Base-by-base conservation (phyloP, 1,140 invertebrate genomes). In the Bombus superbus region DNA sequence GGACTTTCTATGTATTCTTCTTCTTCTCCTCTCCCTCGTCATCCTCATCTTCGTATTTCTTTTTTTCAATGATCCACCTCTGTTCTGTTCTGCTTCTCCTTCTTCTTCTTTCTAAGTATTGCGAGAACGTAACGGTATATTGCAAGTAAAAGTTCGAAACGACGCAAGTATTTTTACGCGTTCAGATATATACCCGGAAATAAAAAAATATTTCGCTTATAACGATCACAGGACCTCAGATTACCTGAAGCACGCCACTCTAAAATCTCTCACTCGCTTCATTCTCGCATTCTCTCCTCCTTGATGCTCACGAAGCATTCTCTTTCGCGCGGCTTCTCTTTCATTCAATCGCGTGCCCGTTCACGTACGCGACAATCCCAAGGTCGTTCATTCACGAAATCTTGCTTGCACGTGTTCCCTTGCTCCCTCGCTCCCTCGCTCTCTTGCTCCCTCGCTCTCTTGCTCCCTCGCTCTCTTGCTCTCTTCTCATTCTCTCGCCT, bases 191-290 rank as follows among this genome's bases (percentile, higher is more conserved):
- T 78, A 94, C 93, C 93, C 93, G 92, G 94, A 95, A 95, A 95
- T 95, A 95, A 95, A 95, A 95, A 95, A 95, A 95, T 95, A 95
- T 95, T 95, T 95, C 93, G 94, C 94, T 95, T 95, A 95, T 95
- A 95, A 95, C 94, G 94, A 95, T 95, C 95, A 95, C 95, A 95
- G 95, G 94, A 95, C 95, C 95, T 95, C 94, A 95, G 94, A 95
- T 95, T 94, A 95, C 92, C 93, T 94, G 94, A 95, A 94, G 92
- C 94, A 93, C 92, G 92, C 93, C 92, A 92, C 72, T 93, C 92
- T 93, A 92, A 93, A 91, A 86, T 90, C 86, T 92, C 85, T 88
- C 89, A 78, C 69, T 80, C 87, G 64, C 83, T 47, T 69, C 66
- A 69, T 83, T 81, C 72, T 89, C 71, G 42, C 88, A 89, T 83